phyloP scores from a whole-genome alignment of 2,797 vertebrate species.

The Sebastes steindachneri region DNA sequence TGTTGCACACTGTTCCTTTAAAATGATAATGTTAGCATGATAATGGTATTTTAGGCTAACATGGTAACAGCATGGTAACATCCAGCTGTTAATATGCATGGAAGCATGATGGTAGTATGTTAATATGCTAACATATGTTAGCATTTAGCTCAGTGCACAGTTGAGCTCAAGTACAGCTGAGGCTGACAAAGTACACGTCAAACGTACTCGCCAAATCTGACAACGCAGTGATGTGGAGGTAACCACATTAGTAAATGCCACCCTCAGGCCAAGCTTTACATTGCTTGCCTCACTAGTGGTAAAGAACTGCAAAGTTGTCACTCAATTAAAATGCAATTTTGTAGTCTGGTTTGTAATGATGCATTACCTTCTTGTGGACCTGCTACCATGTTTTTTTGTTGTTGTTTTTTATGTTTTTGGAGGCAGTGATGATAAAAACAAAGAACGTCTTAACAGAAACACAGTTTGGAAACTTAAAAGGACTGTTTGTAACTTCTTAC shows the following conservation, averaged over 20 bases:
- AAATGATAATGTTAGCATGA: background rate
- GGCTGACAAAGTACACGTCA: background rate
- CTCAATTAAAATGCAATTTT: background rate
- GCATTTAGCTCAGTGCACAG: background rate
- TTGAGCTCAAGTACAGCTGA: background rate
- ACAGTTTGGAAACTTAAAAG: background rate
- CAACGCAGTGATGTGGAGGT: background rate
- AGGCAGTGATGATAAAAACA: background rate
- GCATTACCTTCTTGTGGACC: background rate
- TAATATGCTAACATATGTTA: background rate
- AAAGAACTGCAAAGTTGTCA: background rate
- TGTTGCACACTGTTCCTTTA: background rate
- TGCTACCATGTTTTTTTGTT: background rate
- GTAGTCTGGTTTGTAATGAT: background rate
- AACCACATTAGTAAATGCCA: background rate
- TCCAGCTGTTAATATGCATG: background rate
- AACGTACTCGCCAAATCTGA: background rate
- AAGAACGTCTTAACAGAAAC: constrained; percentile 8
- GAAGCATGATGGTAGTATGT: background rate
- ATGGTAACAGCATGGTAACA: background rate
- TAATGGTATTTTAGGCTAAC: background rate
- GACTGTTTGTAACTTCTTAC: too few relatives aligned
- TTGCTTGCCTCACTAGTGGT: background rate
- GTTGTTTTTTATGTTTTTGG: background rate
- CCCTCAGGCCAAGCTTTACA: background rate